These are phyloP conservation scores for Apodemus sylvaticus DNA, from an alignment of 2,113 vertebrate species.

Conservation along the genomic window DNA sequence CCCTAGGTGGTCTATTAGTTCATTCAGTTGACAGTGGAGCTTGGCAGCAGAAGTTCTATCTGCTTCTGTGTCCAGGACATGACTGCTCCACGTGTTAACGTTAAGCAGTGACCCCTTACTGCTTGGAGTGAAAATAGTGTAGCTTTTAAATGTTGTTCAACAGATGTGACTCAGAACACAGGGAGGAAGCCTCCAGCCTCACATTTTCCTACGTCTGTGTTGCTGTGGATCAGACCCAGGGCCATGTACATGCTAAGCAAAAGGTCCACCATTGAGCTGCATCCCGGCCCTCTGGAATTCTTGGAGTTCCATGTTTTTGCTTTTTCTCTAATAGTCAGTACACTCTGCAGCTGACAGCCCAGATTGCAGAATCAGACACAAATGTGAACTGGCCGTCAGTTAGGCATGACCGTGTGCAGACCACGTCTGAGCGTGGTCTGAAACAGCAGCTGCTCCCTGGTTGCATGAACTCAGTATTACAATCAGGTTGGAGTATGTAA, in stretches of 20 bases:
- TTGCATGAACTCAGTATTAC: neutral
- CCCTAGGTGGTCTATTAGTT: neutral
- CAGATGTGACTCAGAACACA: neutral
- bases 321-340: neutral
- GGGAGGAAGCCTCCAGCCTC: neutral
- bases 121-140: neutral
- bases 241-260: neutral
- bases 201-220: neutral
- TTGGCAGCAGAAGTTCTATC: neutral
- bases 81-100: neutral
- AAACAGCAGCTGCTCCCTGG: neutral
- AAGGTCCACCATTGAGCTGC: neutral
- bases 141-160: conserved; percentile 26
- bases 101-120: neutral
- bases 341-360: neutral
- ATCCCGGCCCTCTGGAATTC: neutral
- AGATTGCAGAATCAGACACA: conserved; percentile 2
- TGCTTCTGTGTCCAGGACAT: neutral
- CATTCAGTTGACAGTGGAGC: neutral
- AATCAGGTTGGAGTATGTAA: neutral
- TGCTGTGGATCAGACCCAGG: neutral
- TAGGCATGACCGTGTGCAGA: conserved; percentile 4
- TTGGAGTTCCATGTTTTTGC: neutral
- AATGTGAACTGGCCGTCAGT: conserved; percentile 18
- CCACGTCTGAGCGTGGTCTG: neutral